Base-by-base conservation (phyloP, 2,888 invertebrate genomes). In the Cistogaster globosa region DNA sequence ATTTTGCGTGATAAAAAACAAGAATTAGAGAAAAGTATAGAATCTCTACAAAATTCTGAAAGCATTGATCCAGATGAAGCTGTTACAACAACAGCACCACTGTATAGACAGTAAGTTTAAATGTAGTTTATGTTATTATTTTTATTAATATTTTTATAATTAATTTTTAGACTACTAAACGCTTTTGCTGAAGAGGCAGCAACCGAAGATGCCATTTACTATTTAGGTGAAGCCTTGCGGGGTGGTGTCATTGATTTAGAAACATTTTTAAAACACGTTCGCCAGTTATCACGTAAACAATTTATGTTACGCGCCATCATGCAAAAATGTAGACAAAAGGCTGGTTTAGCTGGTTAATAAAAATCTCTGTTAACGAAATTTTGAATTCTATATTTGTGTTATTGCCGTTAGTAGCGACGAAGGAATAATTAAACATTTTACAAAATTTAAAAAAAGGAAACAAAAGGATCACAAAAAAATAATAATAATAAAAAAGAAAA, bases 131-230 rank as follows among this genome's bases (percentile, higher is more conserved):
- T 53, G 4, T 18, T 18, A 18, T 18, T 18, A 20, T 36, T 26
- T 26, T 22, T 18, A 16, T 38, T 20, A 20, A 1, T 53, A 20
- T 26, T 51, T 14, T 45, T 8, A n/a, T n/a, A 20, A 20, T 42
- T 12, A 42, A 12, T 16, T 51, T 76, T 67, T 89, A 97, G 97
- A 91, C 95, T 99, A 90, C 93, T 99, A 84, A 97, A 97, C 93
- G 96, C 98, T 58, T 99, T 97, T 93, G 98, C 98, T 68, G 98
- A 99, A 93, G 99, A 99, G 94, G 98, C 99, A 86, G 98, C 99
- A 18, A 95, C 97, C 72, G 99, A 99, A 94, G 99, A 99, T 94
- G 97, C 98, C 84, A 98, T 99, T 91, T 99, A 99, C 92, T 98
- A 98, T 92, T 95, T 99, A 93, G 98, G 98, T 11, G 98, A 99